These are phyloP conservation scores for Petrocephalus zakoni DNA, from an alignment of 2,113 vertebrate species.

Conservation along the genomic window DNA sequence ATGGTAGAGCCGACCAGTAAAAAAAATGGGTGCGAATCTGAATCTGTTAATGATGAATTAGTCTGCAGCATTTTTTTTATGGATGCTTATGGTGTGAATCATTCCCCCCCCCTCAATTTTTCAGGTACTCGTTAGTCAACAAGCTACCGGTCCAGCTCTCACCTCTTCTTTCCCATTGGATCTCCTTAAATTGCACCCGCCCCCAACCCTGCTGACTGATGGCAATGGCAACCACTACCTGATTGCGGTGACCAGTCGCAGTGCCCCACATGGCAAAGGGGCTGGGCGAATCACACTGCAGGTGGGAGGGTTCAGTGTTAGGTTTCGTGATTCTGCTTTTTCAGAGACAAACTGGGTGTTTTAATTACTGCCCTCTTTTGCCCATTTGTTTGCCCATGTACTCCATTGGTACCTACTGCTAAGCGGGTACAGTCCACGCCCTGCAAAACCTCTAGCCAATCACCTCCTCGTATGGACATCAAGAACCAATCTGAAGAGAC, in stretches of 20 bases:
- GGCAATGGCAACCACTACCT: conserved; percentile 86
- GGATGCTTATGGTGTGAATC: neutral
- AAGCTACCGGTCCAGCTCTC: conserved; percentile 48
- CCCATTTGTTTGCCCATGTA: neutral
- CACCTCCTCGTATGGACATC: conserved; percentile 36
- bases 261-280: conserved; percentile 47
- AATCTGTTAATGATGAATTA: neutral
- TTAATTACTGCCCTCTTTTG: neutral
- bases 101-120: neutral
- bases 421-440: conserved; percentile 60
- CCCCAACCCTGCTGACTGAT: conserved; percentile 77
- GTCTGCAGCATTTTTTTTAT: neutral
- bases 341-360: neutral
- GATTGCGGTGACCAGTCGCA: conserved; percentile 79
- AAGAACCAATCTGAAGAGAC: conserved; percentile 44
- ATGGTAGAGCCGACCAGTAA: neutral
- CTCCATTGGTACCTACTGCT: conserved; percentile 18
- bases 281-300: conserved; percentile 67
- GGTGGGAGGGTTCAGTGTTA: conserved; percentile 54
- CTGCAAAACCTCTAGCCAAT: conserved; percentile 47
- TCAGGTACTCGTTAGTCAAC: conserved; percentile 61
- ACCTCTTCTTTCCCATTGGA: conserved; percentile 63
- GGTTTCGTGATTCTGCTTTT: neutral
- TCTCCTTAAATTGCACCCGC: conserved; percentile 69
- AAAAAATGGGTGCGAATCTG: neutral